phyloP scores from a whole-genome alignment of 2,888 invertebrate genomes.

The Heliconius ethilla region DNA sequence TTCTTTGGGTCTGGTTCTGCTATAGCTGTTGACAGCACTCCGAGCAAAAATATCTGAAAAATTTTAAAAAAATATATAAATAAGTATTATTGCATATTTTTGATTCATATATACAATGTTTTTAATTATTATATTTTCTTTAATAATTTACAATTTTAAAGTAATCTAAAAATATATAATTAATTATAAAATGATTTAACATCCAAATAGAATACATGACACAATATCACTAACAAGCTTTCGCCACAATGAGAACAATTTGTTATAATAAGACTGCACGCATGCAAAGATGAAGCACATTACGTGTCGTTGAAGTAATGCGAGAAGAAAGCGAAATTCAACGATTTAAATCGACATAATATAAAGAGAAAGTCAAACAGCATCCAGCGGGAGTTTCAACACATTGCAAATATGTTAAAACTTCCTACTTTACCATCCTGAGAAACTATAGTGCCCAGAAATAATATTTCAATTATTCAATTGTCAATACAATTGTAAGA shows the following conservation, averaged over 20 bases:
- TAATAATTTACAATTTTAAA: neutral
- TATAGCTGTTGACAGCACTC: constrained; percentile 53
- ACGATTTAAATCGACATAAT: constrained; percentile 48
- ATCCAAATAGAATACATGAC: constrained; percentile 12
- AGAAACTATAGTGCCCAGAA: neutral
- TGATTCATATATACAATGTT: neutral
- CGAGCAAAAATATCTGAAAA: constrained; percentile 71
- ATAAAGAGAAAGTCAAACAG: constrained; percentile 49
- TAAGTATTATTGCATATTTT: neutral
- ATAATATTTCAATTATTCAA: neutral
- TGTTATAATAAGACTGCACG: constrained; percentile 39
- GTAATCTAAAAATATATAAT: neutral
- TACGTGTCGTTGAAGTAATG: constrained; percentile 48
- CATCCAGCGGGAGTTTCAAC: constrained; percentile 48
- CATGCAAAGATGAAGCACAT: constrained; percentile 49
- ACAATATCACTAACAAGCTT: constrained; percentile 39
- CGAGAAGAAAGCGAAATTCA: constrained; percentile 53
- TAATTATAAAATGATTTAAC: constrained; percentile 2
- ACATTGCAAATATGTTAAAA: constrained; percentile 24
- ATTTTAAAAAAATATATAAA: neutral
- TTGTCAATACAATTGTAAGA: neutral
- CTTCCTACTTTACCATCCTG: constrained; percentile 44
- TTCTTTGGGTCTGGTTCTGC: constrained; percentile 75
- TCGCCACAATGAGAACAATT: constrained; percentile 38
- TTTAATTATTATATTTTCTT: neutral